Evolutionary conservation across 1,140 invertebrate species (phyloP), one percentile per base, ranked within the genome.

Genomic region (Caenorhabditis briggsae): DNA sequence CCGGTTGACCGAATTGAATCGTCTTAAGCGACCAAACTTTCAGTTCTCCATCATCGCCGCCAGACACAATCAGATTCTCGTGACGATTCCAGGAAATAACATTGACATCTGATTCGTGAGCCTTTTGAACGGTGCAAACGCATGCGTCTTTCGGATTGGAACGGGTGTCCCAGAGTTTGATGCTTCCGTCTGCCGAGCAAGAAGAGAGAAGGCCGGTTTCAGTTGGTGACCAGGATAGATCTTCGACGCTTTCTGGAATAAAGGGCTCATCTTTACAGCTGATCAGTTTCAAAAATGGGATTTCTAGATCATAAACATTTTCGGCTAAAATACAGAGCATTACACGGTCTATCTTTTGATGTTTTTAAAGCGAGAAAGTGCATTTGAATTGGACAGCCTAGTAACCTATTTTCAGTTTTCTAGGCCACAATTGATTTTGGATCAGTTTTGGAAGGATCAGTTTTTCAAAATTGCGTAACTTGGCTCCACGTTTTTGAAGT

Each of bases 21-120:
- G 96, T 95, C 87, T 97, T 94, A 50, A 99, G 94, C 92, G 99
- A 98, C 98, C 98, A 99, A 53, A 99, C 94, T 92, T 96, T 95
- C 14, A 99, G 93, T 43, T 95, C 94, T 0, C 97, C 96, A 94
- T 99, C 98, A 94, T 99, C 98, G 84, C 97, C 97, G 92, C 96
- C 96, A 89, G 96, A 96, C 5, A 95, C 95, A 89, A 98, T 95
- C 90, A 97, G 96, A 7, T 95, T 95, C 55, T 94, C 93, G 92
- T 98, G 97, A 90, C 95, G 94, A 93, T 98, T 99, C 98, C 98
- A 99, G 88, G 95, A 96, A 88, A 99, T 96, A 2, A 99, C 98
- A 94, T 99, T 99, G 0, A 99, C 95, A 94, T 99, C 98, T 88
- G 94, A 95, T 82, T 95, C 93, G 93, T 99, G 98, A 48, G 97